A percentile compares a stretch with the other conserved stretches of the same genome.
These are phyloP conservation scores for Philhelius pedissequus DNA, from an alignment of 2,888 invertebrate genomes.

Conservation along the genomic window DNA sequence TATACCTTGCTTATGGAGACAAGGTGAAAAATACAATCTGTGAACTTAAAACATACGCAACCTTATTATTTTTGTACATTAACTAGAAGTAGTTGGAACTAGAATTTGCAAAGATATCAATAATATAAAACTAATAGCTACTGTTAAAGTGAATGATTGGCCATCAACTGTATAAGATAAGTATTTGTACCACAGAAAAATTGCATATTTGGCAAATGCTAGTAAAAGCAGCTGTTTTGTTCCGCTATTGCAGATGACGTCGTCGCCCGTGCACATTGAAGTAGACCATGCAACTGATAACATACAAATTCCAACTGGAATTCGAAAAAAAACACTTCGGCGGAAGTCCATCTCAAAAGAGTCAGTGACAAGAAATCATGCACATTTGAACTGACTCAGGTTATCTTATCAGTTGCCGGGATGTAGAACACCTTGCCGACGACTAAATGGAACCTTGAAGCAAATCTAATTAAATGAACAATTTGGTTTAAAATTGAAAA, in stretches of 20 bases:
- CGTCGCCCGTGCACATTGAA: conserved; percentile 38
- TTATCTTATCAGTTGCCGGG: conserved; percentile 21
- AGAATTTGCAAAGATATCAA: too few species aligned
- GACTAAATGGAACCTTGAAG: neutral
- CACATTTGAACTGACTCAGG: neutral
- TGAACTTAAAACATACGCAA: too few species aligned
- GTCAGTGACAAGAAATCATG: neutral
- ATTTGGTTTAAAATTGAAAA: neutral
- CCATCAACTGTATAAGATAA: too few species aligned
- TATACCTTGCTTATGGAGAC: too few species aligned
- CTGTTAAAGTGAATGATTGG: too few species aligned
- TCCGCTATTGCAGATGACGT: conserved; percentile 32
- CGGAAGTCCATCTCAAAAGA: conserved; percentile 3
- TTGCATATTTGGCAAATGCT: neutral
- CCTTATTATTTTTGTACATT: too few species aligned
- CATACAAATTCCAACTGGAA: conserved; percentile 26
- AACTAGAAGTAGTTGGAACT: too few species aligned
- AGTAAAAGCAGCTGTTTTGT: conserved; percentile 50
- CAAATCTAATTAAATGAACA: neutral
- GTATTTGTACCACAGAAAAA: neutral
- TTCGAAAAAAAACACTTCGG: neutral
- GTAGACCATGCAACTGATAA: conserved; percentile 51
- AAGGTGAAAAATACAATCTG: too few species aligned
- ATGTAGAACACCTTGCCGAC: neutral
- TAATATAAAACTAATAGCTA: too few species aligned